A percentile compares a stretch with the other conserved stretches of the same genome.
phyloP scores from a whole-genome alignment of 2,113 vertebrate species.

The Vanacampus margaritifer region DNA sequence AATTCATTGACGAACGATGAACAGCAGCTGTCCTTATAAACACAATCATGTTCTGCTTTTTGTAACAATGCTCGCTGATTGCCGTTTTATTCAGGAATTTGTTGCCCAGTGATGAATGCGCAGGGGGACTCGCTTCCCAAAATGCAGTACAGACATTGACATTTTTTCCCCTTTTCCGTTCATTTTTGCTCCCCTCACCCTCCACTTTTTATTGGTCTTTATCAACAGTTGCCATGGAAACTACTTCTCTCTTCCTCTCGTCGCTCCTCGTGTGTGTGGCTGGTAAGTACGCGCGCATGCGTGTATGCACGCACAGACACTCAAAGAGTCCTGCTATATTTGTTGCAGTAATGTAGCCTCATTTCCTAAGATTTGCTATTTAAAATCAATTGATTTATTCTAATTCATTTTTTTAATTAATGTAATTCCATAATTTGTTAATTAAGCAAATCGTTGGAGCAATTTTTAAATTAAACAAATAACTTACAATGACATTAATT shows the following conservation, averaged over 20 bases:
- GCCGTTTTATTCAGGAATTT: background rate
- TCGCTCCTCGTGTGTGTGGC: conserved; percentile 79
- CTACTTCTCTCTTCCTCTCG: conserved; percentile 80
- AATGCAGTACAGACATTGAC: background rate
- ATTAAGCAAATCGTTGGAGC: no score
- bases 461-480: no score
- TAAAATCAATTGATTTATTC: no score
- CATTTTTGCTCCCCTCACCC: conserved; percentile 27
- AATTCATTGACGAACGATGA: background rate
- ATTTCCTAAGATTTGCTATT: no score
- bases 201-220: conserved; percentile 30
- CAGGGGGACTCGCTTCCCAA: background rate
- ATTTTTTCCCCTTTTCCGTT: conserved; percentile 1
- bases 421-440: no score
- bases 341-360: no score
- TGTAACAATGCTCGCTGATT: background rate
- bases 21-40: background rate
- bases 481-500: no score
- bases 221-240: conserved; percentile 86
- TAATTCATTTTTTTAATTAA: no score
- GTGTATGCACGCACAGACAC: background rate
- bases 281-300: conserved; percentile 74
- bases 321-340: background rate
- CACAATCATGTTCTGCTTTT: background rate
- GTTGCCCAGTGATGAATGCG: no score